A percentile compares a stretch with the other conserved stretches of the same genome.
Conservation (phyloP, 2,888 invertebrate species). For the Trachelus stipa region DNA sequence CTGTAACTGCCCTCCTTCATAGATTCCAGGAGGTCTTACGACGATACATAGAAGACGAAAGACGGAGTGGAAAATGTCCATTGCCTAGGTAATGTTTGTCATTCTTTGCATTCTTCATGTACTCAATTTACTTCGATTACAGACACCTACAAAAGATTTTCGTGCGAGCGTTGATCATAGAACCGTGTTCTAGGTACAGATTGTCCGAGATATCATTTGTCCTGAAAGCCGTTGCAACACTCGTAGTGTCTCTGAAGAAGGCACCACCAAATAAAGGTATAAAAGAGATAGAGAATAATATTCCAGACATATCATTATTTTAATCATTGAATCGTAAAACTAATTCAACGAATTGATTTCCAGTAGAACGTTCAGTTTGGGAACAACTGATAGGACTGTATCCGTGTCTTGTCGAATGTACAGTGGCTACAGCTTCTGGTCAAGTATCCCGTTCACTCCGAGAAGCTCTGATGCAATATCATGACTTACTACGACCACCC, state of each 20-base stretch:
- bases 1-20: slow-evolving; percentile 91
- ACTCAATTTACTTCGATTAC: neutral
- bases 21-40: slow-evolving; percentile 93
- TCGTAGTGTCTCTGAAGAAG: slow-evolving; percentile 92
- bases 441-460: slow-evolving; percentile 84
- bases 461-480: slow-evolving; percentile 90
- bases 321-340: neutral
- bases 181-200: slow-evolving; percentile 77
- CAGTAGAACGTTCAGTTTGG: slow-evolving; percentile 92
- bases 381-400: slow-evolving; percentile 92
- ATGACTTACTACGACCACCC: slow-evolving; percentile 81
- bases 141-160: neutral
- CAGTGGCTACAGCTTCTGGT: slow-evolving; percentile 79
- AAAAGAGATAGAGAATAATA: neutral
- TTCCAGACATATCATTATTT: no score
- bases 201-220: slow-evolving; percentile 97
- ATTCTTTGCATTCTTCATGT: neutral
- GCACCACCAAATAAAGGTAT: slow-evolving; percentile 88
- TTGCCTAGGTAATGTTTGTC: slow-evolving; percentile 75
- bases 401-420: slow-evolving; percentile 89
- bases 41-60: slow-evolving; percentile 87
- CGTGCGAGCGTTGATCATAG: slow-evolving; percentile 47
- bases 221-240: slow-evolving; percentile 91
- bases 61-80: slow-evolving; percentile 86
- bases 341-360: slow-evolving; percentile 41